Conservation (phyloP, 2,797 vertebrate species). For the Sebastiscus tertius region DNA sequence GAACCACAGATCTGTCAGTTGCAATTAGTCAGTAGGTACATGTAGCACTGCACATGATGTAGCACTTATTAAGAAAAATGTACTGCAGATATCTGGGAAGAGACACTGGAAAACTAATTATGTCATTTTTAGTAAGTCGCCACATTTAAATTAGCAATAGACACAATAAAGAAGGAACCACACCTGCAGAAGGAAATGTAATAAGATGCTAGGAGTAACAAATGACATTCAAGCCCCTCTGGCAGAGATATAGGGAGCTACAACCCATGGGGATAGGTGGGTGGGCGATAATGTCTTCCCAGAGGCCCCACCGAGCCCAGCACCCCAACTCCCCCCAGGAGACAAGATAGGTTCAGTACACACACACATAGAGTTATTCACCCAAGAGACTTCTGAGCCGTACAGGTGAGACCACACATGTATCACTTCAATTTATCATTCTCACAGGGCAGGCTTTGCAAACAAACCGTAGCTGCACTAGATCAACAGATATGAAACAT, state of each 20-base stretch:
- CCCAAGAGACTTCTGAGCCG: slow-evolving; percentile 69
- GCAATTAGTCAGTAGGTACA: not conserved
- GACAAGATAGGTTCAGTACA: slow-evolving; percentile 62
- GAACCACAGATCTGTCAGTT: not conserved
- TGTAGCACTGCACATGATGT: not conserved
- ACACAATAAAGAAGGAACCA: slow-evolving; percentile 28
- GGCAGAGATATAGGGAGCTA: slow-evolving; percentile 59
- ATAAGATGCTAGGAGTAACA: slow-evolving; percentile 70
- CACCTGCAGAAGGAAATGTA: slow-evolving; percentile 52
- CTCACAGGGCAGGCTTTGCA: slow-evolving; percentile 75
- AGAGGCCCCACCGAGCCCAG: slow-evolving; percentile 62
- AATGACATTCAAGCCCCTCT: slow-evolving; percentile 68
- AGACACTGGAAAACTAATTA: slow-evolving; percentile 9
- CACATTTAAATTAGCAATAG: slow-evolving; percentile 29
- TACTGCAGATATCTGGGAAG: not conserved
- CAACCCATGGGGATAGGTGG: slow-evolving; percentile 68
- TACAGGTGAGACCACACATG: slow-evolving; percentile 78
- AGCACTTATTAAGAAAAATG: not conserved
- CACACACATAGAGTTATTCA: slow-evolving; percentile 61
- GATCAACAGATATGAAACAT: slow-evolving; percentile 70
- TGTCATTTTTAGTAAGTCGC: not conserved
- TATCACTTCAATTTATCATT: slow-evolving; percentile 83
- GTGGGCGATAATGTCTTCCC: slow-evolving; percentile 80
- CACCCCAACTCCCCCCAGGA: slow-evolving; percentile 59
- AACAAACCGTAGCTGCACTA: slow-evolving; percentile 51